phyloP scores from a whole-genome alignment of 2,113 vertebrate genomes.

The Sander vitreus region DNA sequence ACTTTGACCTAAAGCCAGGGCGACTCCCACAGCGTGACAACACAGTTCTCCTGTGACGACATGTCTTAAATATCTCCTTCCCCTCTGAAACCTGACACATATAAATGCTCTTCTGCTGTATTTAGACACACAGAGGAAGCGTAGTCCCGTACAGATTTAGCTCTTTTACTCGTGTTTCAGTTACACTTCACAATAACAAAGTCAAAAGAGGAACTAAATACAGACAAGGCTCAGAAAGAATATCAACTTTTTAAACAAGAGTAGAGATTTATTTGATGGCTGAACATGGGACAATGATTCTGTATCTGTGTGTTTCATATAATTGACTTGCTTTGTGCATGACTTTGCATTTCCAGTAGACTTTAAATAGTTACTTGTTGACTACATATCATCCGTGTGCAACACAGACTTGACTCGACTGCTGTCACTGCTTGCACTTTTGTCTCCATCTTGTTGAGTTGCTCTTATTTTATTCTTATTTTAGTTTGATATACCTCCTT shows the following conservation, averaged over 20 bases:
- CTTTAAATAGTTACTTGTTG: no score
- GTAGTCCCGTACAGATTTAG: accelerated
- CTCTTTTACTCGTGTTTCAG: not conserved
- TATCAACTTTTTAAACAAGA: not conserved
- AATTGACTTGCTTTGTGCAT: no score
- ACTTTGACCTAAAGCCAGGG: not conserved
- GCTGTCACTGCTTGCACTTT: no score
- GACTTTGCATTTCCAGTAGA: no score
- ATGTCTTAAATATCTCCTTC: not conserved
- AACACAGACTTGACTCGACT: no score
- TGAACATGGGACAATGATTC: not conserved
- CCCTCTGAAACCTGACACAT: not conserved
- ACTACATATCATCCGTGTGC: no score
- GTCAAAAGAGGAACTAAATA: not conserved
- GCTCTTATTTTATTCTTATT: no score
- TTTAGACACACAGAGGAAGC: slow-evolving; percentile 14
- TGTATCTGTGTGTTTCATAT: not conserved
- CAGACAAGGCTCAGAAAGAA: not conserved
- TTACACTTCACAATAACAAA: not conserved
- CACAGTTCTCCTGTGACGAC: not conserved
- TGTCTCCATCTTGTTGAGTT: no score
- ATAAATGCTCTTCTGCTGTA: not conserved
- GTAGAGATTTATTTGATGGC: not conserved
- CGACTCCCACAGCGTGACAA: not conserved
- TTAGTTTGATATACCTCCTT: no score